These are phyloP conservation scores for Neogobius melanostomus DNA, from an alignment of 2,113 vertebrate genomes.

Conservation along the genomic window DNA sequence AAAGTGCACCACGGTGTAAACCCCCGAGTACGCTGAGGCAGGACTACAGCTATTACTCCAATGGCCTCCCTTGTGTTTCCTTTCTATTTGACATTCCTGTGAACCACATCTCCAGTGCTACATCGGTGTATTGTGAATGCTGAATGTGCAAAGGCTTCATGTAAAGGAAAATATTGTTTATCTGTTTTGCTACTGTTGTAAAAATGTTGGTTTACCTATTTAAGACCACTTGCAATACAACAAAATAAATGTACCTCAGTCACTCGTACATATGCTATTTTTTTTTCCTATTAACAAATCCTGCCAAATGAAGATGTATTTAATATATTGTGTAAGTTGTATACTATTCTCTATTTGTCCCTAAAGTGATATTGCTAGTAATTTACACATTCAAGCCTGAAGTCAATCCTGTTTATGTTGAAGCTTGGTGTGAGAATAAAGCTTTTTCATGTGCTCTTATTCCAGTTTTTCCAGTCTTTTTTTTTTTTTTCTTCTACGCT, in stretches of 20 bases:
- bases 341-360: slow-evolving; percentile 75
- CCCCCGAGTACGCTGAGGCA: slow-evolving; percentile 31
- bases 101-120: slow-evolving; percentile 62
- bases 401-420: slow-evolving; percentile 80
- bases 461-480: background rate
- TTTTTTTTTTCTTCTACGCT: background rate
- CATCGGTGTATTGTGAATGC: slow-evolving; percentile 75
- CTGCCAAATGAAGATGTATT: slow-evolving; percentile 75
- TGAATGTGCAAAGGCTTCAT: slow-evolving; percentile 69
- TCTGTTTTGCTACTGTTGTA: slow-evolving; percentile 77
- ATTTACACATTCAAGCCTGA: slow-evolving; percentile 80
- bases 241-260: slow-evolving; percentile 39
- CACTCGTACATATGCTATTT: slow-evolving; percentile 60
- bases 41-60: slow-evolving; percentile 40
- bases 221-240: slow-evolving; percentile 64
- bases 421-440: slow-evolving; percentile 89
- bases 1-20: slow-evolving; percentile 15
- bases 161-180: slow-evolving; percentile 61
- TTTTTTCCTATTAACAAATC: slow-evolving; percentile 70
- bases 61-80: slow-evolving; percentile 54
- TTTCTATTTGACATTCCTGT: slow-evolving; percentile 85
- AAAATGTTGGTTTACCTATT: slow-evolving; percentile 73
- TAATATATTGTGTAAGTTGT: slow-evolving; percentile 77
- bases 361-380: slow-evolving; percentile 76
- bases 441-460: slow-evolving; percentile 71